Evolutionary conservation across 2,888 invertebrate genomes (phyloP), one percentile per base, ranked within the genome.

Genomic region (Brenthis ino): DNA sequence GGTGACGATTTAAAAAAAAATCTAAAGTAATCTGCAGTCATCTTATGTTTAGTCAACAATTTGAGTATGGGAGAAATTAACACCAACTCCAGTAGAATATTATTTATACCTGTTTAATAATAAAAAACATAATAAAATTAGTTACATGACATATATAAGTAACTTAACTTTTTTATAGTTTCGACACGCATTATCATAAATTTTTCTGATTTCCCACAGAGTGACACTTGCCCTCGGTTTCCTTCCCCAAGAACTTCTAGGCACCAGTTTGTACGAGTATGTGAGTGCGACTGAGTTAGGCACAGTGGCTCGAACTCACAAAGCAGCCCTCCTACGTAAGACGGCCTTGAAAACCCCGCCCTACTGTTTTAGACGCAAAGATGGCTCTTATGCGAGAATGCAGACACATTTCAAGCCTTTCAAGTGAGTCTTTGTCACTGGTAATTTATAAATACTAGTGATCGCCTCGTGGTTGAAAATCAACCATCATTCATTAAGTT

Each of bases 251-350:
- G 98, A 99, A 91, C 91, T 99, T 60, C 89, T 98, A 28, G 98
- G 98, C 51, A 97, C 98, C 13, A 98, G 97, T 77, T 96, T 98
- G 93, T 98, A 98, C 85, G 98, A 98, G 88, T 98, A 98, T 89
- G 97, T 97, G 81, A 95, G 96, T 79, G 96, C 95, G 67, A 96
- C 96, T 54, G 98, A 98, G 83, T 95, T 98, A 71, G 93, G 95
- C 6, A 94, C 94, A 0, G 94, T 98, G 72, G 97, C 97, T 14
- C 96, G 97, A 75, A 95, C 96, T 69, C 98, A 98, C 89, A 96
- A 97, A 91, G 93, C 95, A 75, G 96, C 96, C 0, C 89, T 98
- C 61, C 94, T 96, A 80, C 93, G 93, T 68, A 91, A 93, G 14
- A 94, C 95, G 64, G 89, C 94, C 58, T 88, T 95, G 28, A 94